phyloP scores from a whole-genome alignment of 2,888 invertebrate species.

The Lepidochitona cinerea region DNA sequence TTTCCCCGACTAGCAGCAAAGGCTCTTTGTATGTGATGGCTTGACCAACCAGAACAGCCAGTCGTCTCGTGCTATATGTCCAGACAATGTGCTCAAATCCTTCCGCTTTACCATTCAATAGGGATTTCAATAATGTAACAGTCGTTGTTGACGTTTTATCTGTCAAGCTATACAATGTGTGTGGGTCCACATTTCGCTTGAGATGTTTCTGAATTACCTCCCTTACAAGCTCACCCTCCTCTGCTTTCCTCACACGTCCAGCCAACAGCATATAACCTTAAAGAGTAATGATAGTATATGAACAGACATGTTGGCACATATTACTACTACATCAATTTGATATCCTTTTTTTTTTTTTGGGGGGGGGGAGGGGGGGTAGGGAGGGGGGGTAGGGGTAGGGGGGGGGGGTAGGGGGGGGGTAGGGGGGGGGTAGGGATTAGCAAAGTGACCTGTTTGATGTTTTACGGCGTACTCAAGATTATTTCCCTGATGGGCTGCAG shows the following conservation, averaged over 20 bases:
- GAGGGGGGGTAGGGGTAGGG: too few species aligned
- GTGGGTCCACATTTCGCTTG: constrained; percentile 81
- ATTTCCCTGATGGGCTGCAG: too few species aligned
- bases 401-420: too few species aligned
- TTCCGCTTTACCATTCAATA: constrained; percentile 39
- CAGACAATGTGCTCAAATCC: constrained; percentile 89
- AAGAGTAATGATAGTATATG: too few species aligned
- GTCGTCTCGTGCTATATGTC: constrained; percentile 89
- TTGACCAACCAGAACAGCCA: constrained; percentile 78
- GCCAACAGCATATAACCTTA: constrained; percentile 90
- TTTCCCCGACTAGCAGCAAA: constrained; percentile 95
- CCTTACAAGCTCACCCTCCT: constrained; percentile 87
- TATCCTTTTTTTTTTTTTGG: too few species aligned
- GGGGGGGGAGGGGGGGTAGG: too few species aligned
- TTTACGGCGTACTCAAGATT: too few species aligned
- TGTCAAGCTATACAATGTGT: constrained; percentile 78
- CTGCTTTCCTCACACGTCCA: constrained; percentile 87
- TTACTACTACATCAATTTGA: too few species aligned
- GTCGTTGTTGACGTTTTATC: constrained; percentile 83
- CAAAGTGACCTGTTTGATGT: too few species aligned
- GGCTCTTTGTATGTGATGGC: constrained; percentile 94
- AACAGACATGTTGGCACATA: too few species aligned
- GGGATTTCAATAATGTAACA: constrained; percentile 35
- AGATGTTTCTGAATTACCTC: constrained; percentile 79
- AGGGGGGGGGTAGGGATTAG: too few species aligned